Evolutionary conservation across 2,888 invertebrate species (phyloP).

Genomic region (Tipula unca): DNA sequence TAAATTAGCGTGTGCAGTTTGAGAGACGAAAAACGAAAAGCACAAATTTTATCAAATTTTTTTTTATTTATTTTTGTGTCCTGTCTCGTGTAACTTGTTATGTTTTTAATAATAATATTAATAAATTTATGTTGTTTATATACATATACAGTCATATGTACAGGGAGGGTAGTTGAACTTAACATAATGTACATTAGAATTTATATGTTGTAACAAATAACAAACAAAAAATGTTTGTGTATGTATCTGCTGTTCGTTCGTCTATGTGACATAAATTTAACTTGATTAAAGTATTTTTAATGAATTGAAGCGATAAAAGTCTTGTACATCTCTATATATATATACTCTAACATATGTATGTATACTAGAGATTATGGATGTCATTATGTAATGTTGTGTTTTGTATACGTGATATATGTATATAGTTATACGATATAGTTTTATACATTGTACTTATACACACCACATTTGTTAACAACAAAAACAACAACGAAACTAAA

Average conservation of each 20-base stretch:
- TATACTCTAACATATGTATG: background rate
- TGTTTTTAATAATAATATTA: background rate
- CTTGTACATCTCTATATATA: background rate
- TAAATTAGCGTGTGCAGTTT: background rate
- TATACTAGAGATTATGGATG: background rate
- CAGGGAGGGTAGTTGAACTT: background rate
- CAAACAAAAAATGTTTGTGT: background rate
- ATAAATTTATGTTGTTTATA: background rate
- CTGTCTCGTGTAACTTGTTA: background rate
- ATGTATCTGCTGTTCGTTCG: background rate
- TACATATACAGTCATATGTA: background rate
- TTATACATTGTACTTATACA: background rate
- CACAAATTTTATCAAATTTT: background rate
- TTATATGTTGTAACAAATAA: background rate
- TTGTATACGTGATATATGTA: background rate
- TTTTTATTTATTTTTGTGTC: background rate
- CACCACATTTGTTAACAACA: background rate
- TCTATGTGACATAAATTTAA: background rate
- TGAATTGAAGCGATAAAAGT: background rate
- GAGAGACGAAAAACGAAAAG: background rate
- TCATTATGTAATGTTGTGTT: background rate
- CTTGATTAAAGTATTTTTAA: background rate
- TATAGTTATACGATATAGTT: too few relatives aligned
- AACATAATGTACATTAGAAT: background rate
- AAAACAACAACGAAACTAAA: background rate